Evolutionary conservation across 1,140 invertebrate species (phyloP).

Genomic region (Cyphomyrmex costatus): DNA sequence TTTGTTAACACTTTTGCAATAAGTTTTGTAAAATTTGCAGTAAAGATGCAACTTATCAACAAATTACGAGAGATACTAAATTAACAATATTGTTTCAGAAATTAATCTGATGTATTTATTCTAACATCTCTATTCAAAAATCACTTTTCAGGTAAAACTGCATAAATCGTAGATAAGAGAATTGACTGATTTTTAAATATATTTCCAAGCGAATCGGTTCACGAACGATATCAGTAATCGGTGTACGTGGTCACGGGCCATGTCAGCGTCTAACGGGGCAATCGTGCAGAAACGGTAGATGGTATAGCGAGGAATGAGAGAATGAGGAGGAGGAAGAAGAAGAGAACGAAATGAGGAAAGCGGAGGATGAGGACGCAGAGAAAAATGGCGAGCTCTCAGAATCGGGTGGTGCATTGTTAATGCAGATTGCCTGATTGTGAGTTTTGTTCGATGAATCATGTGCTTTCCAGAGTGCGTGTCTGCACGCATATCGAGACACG

Average conservation of each 20-base stretch:
- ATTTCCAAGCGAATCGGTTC: slow-evolving; percentile 30
- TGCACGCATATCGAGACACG: slow-evolving; percentile 74
- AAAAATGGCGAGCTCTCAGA: slow-evolving; percentile 46
- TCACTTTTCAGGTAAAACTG: background rate
- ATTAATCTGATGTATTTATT: background rate
- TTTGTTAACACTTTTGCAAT: background rate
- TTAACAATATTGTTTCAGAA: background rate
- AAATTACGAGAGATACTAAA: background rate
- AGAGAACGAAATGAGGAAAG: background rate
- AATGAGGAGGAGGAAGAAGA: slow-evolving; percentile 20
- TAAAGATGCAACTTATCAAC: background rate
- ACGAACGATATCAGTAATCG: slow-evolving; percentile 40
- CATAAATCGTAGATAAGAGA: background rate
- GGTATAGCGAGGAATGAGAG: background rate
- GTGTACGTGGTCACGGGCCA: slow-evolving; percentile 50
- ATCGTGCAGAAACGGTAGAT: slow-evolving; percentile 54
- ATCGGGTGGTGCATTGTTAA: slow-evolving; percentile 74
- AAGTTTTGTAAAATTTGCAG: background rate
- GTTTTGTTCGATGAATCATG: slow-evolving; percentile 79
- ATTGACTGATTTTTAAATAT: slow-evolving; percentile 9
- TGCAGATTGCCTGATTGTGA: slow-evolving; percentile 73
- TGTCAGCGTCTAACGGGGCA: slow-evolving; percentile 64
- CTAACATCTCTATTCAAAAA: background rate
- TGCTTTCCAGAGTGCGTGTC: slow-evolving; percentile 81
- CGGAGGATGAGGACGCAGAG: slow-evolving; percentile 1